Evolutionary conservation across 92 coral and sea anemone species (phyloP).

Genomic region (Siderastrea radians): DNA sequence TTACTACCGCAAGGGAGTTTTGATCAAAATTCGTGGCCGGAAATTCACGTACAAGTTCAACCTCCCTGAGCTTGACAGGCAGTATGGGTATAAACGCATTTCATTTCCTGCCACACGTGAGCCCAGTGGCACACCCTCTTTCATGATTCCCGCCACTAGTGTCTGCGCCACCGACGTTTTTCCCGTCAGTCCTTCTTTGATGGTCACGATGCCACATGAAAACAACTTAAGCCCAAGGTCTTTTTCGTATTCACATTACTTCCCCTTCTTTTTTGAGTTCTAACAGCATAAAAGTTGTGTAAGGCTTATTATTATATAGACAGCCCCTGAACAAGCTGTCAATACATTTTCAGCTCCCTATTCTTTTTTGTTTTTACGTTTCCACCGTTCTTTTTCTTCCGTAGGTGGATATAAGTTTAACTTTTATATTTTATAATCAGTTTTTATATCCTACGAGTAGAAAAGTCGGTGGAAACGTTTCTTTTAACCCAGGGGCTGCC

Average conservation of each 20-base stretch:
- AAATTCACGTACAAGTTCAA: slow-evolving; percentile 11
- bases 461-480: too few species aligned
- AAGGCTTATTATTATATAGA: too few species aligned
- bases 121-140: not conserved
- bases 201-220: not conserved
- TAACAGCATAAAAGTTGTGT: not conserved
- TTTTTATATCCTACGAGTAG: too few species aligned
- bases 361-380: too few species aligned
- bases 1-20: slow-evolving; percentile 1
- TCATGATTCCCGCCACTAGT: not conserved
- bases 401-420: too few species aligned
- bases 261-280: not conserved
- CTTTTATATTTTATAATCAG: too few species aligned
- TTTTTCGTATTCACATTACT: not conserved
- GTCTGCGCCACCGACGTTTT: not conserved
- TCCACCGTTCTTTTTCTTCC: too few species aligned
- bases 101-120: not conserved
- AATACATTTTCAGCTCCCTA: too few species aligned
- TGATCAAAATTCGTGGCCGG: slow-evolving; percentile 2
- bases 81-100: not conserved
- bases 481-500: too few species aligned
- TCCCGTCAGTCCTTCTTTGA: not conserved
- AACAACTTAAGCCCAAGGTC: not conserved
- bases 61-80: not conserved
- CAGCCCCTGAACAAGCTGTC: too few species aligned